Conservation (phyloP, 1,140 invertebrate species). For the Drosophila pectinifera region DNA sequence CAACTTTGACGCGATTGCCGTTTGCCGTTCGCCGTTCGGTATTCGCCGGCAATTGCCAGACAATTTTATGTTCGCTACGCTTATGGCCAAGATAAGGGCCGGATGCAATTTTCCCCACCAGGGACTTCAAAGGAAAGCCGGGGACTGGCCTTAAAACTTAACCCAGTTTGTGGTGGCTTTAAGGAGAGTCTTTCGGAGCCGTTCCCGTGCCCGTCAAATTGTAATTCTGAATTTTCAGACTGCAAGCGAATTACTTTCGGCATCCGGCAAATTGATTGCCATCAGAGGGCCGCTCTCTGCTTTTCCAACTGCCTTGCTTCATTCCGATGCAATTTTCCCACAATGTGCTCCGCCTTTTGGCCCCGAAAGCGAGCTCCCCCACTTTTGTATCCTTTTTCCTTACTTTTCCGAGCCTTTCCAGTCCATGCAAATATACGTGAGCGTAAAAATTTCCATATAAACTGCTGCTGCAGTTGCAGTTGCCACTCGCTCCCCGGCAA, state of each 20-base stretch:
- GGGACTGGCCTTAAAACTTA: slow-evolving; percentile 15
- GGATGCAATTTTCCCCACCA: slow-evolving; percentile 49
- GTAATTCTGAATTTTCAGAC: slow-evolving; percentile 39
- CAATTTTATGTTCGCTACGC: slow-evolving; percentile 77
- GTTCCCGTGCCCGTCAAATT: slow-evolving; percentile 50
- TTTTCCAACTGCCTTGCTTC: too few relatives aligned
- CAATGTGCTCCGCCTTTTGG: slow-evolving; percentile 46
- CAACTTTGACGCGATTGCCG: slow-evolving; percentile 77
- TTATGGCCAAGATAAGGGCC: slow-evolving; percentile 52
- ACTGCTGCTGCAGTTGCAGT: slow-evolving; percentile 56
- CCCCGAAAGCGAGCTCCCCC: slow-evolving; percentile 14
- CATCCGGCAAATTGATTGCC: slow-evolving; percentile 73
- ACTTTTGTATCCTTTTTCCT: slow-evolving; percentile 13
- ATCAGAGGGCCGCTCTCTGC: slow-evolving; percentile 38
- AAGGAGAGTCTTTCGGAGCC: neutral
- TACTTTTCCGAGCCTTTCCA: slow-evolving; percentile 31
- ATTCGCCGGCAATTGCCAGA: slow-evolving; percentile 68
- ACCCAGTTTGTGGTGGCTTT: slow-evolving; percentile 30
- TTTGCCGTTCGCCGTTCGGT: slow-evolving; percentile 13
- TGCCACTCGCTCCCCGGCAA: slow-evolving; percentile 53
- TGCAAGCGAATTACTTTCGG: slow-evolving; percentile 69
- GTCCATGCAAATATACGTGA: slow-evolving; percentile 71
- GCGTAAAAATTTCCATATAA: slow-evolving; percentile 76
- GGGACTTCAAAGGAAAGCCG: slow-evolving; percentile 16
- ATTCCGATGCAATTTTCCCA: slow-evolving; percentile 62